Evolutionary conservation across 1,140 invertebrate species (phyloP).

Genomic region (Macrobrachium nipponense): DNA sequence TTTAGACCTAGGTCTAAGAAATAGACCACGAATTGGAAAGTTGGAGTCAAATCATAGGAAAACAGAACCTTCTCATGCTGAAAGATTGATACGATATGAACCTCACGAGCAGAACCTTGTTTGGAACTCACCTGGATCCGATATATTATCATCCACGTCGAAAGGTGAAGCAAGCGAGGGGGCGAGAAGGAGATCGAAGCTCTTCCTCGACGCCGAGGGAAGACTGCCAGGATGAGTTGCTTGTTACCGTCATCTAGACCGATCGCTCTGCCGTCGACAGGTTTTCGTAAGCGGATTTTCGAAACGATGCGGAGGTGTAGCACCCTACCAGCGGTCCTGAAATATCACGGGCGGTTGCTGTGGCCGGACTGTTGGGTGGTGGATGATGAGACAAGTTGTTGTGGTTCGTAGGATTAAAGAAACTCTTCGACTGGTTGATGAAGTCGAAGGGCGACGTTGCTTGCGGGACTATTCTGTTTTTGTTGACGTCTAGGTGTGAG

Average conservation of each 20-base stretch:
- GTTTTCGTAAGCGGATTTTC: constrained; percentile 19
- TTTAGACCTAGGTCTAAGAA: no score
- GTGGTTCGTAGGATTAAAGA: no score
- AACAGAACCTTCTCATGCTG: neutral
- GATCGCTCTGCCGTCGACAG: neutral
- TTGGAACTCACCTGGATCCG: constrained; percentile 13
- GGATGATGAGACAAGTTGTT: neutral
- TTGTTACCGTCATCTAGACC: constrained; percentile 9
- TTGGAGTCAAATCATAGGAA: neutral
- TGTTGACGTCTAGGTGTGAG: no score
- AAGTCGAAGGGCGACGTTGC: no score
- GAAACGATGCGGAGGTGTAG: neutral
- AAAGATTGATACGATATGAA: neutral
- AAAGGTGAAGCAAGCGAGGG: neutral
- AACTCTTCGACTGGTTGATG: no score
- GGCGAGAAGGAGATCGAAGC: neutral
- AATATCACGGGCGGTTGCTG: neutral
- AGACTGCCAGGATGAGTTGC: neutral
- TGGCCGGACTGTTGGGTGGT: no score
- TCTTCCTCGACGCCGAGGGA: constrained; percentile 14
- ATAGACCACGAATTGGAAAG: neutral
- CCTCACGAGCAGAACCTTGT: no score
- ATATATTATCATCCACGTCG: neutral
- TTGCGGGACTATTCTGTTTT: no score
- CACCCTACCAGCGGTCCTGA: neutral